Conservation (phyloP, 1,140 invertebrate species). For the Meloidogyne chitwoodi region DNA sequence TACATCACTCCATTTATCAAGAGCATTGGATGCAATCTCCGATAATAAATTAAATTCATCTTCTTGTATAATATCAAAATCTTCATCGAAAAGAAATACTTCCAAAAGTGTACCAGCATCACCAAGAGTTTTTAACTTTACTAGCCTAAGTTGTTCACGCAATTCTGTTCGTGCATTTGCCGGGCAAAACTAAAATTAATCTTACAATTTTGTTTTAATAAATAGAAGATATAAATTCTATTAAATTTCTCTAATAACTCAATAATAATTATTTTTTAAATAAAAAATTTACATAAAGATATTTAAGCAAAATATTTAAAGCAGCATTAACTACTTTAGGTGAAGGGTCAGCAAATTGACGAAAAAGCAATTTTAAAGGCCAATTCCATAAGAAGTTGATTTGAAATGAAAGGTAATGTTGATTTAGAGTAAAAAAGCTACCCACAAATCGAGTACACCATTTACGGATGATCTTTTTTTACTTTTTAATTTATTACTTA, state of each 20-base stretch:
- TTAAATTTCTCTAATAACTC: too few species aligned
- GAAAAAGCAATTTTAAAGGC: slow-evolving; percentile 8
- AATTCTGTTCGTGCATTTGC: neutral
- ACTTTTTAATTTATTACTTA: neutral
- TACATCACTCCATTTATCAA: neutral
- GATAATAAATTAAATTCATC: neutral
- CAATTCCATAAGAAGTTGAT: neutral
- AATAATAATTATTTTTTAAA: neutral
- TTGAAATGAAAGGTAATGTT: neutral
- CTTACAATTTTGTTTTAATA: too few species aligned
- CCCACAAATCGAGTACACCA: slow-evolving; percentile 7
- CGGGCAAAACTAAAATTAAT: slow-evolving; percentile 14
- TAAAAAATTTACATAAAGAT: neutral
- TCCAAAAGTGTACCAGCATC: slow-evolving; percentile 8
- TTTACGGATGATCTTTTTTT: neutral
- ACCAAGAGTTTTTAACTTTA: slow-evolving; percentile 2
- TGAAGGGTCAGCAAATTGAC: slow-evolving; percentile 5
- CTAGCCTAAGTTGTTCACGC: neutral
- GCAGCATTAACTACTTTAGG: slow-evolving; percentile 6
- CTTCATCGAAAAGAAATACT: slow-evolving; percentile 12
- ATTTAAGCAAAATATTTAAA: neutral
- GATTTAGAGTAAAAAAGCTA: slow-evolving; percentile 5
- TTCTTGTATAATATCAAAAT: neutral
- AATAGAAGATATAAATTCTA: too few species aligned
- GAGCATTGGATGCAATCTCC: neutral